Evolutionary conservation across 2,888 invertebrate species (phyloP).

Genomic region (Ophion slaviceki): DNA sequence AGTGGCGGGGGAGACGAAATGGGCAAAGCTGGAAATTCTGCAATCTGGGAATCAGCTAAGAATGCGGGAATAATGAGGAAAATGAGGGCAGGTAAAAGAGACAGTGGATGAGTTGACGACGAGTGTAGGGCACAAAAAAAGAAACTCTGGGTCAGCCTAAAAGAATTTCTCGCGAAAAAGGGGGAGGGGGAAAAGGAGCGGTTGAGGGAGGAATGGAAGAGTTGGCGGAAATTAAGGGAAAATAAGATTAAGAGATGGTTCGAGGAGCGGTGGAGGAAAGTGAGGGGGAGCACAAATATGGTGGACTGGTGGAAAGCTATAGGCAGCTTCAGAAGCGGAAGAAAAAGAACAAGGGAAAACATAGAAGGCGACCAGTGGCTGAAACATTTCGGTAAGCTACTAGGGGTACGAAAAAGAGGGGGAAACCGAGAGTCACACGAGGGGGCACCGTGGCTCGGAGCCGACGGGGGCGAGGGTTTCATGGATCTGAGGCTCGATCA

Average conservation of each 20-base stretch:
- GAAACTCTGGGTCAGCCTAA: too few species aligned
- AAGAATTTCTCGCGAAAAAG: too few species aligned
- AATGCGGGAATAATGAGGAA: too few species aligned
- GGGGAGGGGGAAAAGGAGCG: too few species aligned
- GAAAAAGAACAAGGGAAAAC: neutral
- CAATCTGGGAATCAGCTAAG: too few species aligned
- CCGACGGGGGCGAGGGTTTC: too few species aligned
- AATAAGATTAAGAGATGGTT: neutral
- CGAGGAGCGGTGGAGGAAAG: constrained; percentile 4
- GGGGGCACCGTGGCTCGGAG: neutral
- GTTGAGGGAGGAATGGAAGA: neutral
- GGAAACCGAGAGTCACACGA: neutral
- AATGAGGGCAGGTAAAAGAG: too few species aligned
- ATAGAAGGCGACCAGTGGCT: constrained; percentile 13
- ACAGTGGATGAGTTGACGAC: too few species aligned
- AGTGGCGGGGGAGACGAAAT: too few species aligned
- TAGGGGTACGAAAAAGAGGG: neutral
- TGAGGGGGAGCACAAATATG: constrained; percentile 3
- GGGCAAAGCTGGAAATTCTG: too few species aligned
- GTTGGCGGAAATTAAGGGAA: neutral
- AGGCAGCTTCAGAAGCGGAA: neutral
- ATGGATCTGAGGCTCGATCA: neutral
- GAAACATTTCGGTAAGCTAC: neutral
- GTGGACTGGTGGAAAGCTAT: neutral
- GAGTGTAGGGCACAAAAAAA: too few species aligned